These are phyloP conservation scores for Rhopalosiphum maidis DNA, from an alignment of 1,140 invertebrate species.

Conservation along the genomic window DNA sequence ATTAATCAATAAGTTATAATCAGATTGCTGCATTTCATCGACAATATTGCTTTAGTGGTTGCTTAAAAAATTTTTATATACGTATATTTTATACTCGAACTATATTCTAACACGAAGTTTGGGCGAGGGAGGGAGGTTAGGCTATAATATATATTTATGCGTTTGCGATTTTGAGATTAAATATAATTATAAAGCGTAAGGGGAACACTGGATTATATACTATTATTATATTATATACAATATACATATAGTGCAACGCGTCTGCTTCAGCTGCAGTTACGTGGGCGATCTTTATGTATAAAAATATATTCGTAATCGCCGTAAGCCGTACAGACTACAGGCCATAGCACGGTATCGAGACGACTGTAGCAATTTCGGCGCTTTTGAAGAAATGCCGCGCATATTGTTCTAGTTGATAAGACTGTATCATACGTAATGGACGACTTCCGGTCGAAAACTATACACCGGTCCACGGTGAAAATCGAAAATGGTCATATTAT, in stretches of 20 bases:
- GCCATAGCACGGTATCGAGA: background rate
- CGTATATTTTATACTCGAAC: background rate
- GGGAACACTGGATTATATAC: background rate
- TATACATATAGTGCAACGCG: background rate
- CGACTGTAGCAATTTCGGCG: background rate
- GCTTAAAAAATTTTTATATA: background rate
- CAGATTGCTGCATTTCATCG: background rate
- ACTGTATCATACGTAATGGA: background rate
- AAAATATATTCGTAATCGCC: background rate
- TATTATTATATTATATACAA: background rate
- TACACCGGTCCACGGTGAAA: background rate
- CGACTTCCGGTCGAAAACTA: constrained; percentile 1
- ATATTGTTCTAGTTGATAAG: background rate
- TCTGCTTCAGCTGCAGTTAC: background rate
- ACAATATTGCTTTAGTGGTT: background rate
- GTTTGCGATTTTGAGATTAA: constrained; percentile 1
- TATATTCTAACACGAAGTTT: background rate
- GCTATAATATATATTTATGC: background rate
- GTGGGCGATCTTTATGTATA: background rate
- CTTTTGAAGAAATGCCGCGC: background rate
- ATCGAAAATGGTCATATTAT: background rate
- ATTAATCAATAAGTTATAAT: background rate
- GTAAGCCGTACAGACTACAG: background rate
- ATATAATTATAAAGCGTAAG: constrained; percentile 2
- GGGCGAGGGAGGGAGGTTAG: no score